Percentiles rank a stretch among this genome's conserved stretches.
Conservation (phyloP, 2,113 vertebrate species). For the Antigone vipio region DNA sequence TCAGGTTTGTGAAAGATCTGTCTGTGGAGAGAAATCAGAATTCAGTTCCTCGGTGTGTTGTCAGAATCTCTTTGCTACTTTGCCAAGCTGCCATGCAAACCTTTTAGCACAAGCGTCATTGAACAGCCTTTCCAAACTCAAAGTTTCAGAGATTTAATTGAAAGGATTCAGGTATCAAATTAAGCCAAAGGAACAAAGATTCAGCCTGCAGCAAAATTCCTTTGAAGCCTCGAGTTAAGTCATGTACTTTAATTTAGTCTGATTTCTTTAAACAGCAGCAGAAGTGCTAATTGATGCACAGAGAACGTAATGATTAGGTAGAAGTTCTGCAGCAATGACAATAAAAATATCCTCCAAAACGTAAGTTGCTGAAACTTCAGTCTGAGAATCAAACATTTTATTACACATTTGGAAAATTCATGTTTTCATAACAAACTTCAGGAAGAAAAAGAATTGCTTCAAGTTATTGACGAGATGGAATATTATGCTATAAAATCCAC, state of each 20-base stretch:
- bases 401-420: background rate
- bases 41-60: background rate
- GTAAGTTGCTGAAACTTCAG: background rate
- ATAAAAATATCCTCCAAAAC: background rate
- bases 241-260: background rate
- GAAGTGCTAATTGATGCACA: background rate
- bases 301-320: background rate
- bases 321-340: background rate
- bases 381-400: background rate
- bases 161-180: background rate
- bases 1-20: constrained; percentile 79
- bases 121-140: background rate
- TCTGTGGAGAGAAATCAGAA: background rate
- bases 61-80: background rate
- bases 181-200: background rate
- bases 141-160: background rate
- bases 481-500: background rate
- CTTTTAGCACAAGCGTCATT: background rate
- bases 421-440: background rate
- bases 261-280: background rate
- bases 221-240: background rate
- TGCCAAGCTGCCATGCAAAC: background rate
- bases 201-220: background rate
- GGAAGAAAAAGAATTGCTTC: background rate
- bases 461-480: background rate